A percentile compares a stretch with the other conserved stretches of the same genome.
phyloP scores from a whole-genome alignment of 2,888 invertebrate genomes.

The Rhodophaea formosa region DNA sequence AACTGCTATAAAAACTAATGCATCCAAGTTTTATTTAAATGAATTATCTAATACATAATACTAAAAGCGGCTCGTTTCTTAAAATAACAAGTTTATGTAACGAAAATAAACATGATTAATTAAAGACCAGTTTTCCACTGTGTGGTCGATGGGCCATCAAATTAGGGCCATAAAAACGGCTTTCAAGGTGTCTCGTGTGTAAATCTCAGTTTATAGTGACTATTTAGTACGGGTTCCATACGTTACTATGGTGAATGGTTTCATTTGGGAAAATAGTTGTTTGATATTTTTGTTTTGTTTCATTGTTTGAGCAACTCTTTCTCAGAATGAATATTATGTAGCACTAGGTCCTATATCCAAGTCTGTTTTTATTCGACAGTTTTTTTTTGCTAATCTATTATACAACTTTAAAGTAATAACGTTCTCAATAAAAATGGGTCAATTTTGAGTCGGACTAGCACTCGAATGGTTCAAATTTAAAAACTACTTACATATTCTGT shows the following conservation, averaged over 20 bases:
- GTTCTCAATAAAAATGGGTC: too few relatives aligned
- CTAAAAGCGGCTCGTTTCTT: neutral
- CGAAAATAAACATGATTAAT: conserved; percentile 14
- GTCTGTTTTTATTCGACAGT: too few relatives aligned
- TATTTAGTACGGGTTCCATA: conserved; percentile 3
- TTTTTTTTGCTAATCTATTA: too few relatives aligned
- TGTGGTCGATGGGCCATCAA: conserved; percentile 15
- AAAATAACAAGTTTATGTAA: neutral
- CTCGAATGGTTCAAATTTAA: too few relatives aligned
- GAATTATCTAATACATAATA: neutral
- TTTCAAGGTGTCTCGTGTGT: conserved; percentile 14
- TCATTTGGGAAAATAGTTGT: neutral
- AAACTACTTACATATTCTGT: too few relatives aligned
- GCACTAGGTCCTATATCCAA: too few relatives aligned
- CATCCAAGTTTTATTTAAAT: too few relatives aligned
- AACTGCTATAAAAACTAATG: too few relatives aligned
- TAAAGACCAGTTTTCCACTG: conserved; percentile 6
- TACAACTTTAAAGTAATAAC: too few relatives aligned
- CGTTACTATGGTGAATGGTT: neutral
- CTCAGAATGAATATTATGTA: too few relatives aligned
- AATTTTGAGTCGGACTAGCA: too few relatives aligned
- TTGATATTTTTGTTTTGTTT: neutral
- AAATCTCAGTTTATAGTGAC: conserved; percentile 11
- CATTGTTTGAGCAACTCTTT: too few relatives aligned
- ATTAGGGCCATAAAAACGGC: conserved; percentile 17